Evolutionary conservation across 2,888 invertebrate species (phyloP), one percentile per base, ranked within the genome.

Genomic region (Apodemia mormo): DNA sequence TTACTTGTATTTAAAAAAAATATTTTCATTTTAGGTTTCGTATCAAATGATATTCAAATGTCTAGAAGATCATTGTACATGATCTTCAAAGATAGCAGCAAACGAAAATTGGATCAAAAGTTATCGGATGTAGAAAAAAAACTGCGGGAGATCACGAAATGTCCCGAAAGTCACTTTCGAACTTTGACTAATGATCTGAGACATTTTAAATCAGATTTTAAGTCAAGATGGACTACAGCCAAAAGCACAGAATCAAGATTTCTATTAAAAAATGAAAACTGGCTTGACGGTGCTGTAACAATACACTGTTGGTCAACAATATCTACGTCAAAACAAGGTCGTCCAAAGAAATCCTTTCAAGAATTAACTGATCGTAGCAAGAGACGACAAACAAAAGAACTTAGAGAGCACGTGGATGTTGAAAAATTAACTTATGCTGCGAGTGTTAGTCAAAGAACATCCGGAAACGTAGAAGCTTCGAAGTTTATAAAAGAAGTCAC

Each of bases 281-380:
- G n/a, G n/a, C n/a, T n/a, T n/a, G n/a, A n/a, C n/a, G n/a, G 22
- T 54, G 22, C 54, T 54, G 22, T 54, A 54, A 54, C 54, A 54
- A 54, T 54, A 54, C 54, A 54, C 54, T 8, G 54, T 9, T 54
- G 22, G 54, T 54, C 54, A 9, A 54, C 54, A 54, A 54, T 9
- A 1, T 54, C 54, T 54, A 22, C 12, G 22, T 54, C 22, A 54
- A 54, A 54, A 54, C 54, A 22, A 54, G 54, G 22, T 5, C 71
- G 73, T 14, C 75, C 72, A 69, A 45, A 22, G 33, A 76, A 76
- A 70, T 61, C 64, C 30, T 76, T 76, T 72, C n/a, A 22, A 49
- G 74, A 76, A n/a, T 72, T 66, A 64, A 75, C 72, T 71, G 75
- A 75, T 58, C 70, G 73, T 43, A 75, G 61, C 65, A 75, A 75